Conservation (phyloP, 30 jellyfish, hydroid and myxozoan species). For the Pelagia noctiluca region DNA sequence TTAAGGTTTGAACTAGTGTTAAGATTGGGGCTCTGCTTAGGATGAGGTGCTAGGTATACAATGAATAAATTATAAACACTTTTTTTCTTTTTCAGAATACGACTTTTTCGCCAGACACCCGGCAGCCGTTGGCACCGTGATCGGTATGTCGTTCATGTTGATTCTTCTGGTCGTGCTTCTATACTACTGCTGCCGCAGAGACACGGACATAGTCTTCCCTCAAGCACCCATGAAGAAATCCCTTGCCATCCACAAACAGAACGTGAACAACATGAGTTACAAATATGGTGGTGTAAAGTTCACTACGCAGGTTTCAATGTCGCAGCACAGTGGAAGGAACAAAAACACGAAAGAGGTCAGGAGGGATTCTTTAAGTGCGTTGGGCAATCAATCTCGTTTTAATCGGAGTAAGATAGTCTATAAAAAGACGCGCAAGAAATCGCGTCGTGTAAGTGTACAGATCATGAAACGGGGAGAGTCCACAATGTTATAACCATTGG, state of each 20-base stretch:
- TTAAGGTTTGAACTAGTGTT: background rate
- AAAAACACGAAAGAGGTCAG: constrained; percentile 35
- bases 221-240: constrained; percentile 6
- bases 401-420: background rate
- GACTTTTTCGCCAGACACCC: constrained; percentile 28
- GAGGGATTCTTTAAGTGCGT: constrained; percentile 22
- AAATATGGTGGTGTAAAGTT: constrained; percentile 37
- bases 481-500: too few species aligned
- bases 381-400: constrained; percentile 8
- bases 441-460: too few species aligned
- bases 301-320: constrained; percentile 25
- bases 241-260: background rate
- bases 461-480: too few species aligned
- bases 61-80: background rate
- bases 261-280: background rate
- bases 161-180: constrained; percentile 37
- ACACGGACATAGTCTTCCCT: constrained; percentile 21
- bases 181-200: constrained; percentile 56
- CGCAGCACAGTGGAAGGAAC: background rate
- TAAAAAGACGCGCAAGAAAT: background rate
- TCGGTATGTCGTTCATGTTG: constrained; percentile 32
- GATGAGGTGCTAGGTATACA: background rate
- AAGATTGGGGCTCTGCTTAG: too few species aligned
- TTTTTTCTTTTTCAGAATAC: background rate
- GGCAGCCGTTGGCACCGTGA: constrained; percentile 38